Evolutionary conservation across 1,140 invertebrate genomes (phyloP), one percentile per base, ranked within the genome.

Genomic region (Antheraea pernyi): DNA sequence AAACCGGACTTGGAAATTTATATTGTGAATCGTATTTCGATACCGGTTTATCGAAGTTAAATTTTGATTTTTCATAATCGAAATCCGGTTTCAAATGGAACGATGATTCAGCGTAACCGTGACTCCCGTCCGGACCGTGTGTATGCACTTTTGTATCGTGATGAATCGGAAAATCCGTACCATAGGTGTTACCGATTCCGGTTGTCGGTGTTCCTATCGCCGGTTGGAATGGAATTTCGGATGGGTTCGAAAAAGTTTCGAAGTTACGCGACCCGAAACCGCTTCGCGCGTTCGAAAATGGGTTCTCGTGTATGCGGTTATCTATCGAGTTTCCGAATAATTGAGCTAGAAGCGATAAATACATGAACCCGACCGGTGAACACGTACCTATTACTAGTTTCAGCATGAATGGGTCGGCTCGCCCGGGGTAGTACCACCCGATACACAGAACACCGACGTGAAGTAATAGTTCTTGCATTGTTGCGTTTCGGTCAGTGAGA

Each of bases 321-420:
- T 90, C 85, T 1, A 78, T 65, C 0, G 94, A 94, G 11, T 91
- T 81, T 3, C 95, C 94, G 69, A 95, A 95, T 0, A 95, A 75
- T 19, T 91, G 91, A 0, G 93, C 83, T 2, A 95, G 70, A 22
- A 95, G 79, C 7, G 93, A 85, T 7, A 95, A 74, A 73, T 94
- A 95, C 82, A 95, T 82, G 46, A 94, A 91, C 3, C 93, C 92
- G 1, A 91, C 86, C 8, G 93, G 88, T 1, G 94, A 92, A 74
- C 95, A 95, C n/a, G n/a, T n/a, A n/a, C n/a, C n/a, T n/a, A n/a
- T n/a, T n/a, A n/a, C n/a, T n/a, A n/a, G n/a, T n/a, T n/a, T n/a
- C n/a, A n/a, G n/a, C n/a, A n/a, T n/a, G n/a, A n/a, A n/a, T n/a
- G n/a, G n/a, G n/a, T n/a, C n/a, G n/a, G n/a, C n/a, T n/a, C n/a